Evolutionary conservation across 1,140 invertebrate genomes (phyloP).

Genomic region (Aculops lycopersici): DNA sequence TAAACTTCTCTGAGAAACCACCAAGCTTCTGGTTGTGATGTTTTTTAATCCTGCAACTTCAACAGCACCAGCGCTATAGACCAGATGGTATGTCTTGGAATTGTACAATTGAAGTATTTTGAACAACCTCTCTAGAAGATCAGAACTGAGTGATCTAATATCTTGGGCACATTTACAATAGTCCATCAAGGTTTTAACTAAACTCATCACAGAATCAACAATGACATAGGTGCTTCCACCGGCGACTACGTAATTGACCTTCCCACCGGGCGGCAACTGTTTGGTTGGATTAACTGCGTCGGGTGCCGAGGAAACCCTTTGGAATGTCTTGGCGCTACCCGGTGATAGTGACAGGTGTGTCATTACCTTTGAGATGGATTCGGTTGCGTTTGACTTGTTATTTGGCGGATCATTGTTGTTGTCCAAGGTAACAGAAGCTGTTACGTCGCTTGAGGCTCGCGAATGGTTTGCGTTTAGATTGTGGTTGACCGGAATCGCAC

Average conservation of each 20-base stretch:
- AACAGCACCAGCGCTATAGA: slow-evolving; percentile 73
- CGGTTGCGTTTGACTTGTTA: too few species aligned
- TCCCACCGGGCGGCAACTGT: too few species aligned
- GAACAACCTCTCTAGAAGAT: slow-evolving; percentile 43
- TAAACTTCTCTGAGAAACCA: slow-evolving; percentile 29
- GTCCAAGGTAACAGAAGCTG: too few species aligned
- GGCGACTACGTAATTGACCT: slow-evolving; percentile 29
- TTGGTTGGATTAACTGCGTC: too few species aligned
- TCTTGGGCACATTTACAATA: slow-evolving; percentile 44
- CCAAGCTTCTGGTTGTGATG: slow-evolving; percentile 68
- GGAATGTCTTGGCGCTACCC: too few species aligned
- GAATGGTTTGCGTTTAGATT: too few species aligned
- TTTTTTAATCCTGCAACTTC: slow-evolving; percentile 75
- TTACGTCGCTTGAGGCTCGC: too few species aligned
- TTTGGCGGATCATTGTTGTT: too few species aligned
- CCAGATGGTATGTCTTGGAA: slow-evolving; percentile 62
- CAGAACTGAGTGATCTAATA: slow-evolving; percentile 25
- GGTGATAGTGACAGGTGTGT: too few species aligned
- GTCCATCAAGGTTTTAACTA: slow-evolving; percentile 54
- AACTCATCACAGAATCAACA: slow-evolving; percentile 34
- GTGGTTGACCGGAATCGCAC: too few species aligned
- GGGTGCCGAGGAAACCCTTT: too few species aligned
- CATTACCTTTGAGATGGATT: too few species aligned
- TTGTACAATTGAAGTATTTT: slow-evolving; percentile 58
- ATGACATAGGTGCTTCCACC: slow-evolving; percentile 49